Conservation (phyloP, 1,140 invertebrate genomes). For the Drosophila ananassae region DNA sequence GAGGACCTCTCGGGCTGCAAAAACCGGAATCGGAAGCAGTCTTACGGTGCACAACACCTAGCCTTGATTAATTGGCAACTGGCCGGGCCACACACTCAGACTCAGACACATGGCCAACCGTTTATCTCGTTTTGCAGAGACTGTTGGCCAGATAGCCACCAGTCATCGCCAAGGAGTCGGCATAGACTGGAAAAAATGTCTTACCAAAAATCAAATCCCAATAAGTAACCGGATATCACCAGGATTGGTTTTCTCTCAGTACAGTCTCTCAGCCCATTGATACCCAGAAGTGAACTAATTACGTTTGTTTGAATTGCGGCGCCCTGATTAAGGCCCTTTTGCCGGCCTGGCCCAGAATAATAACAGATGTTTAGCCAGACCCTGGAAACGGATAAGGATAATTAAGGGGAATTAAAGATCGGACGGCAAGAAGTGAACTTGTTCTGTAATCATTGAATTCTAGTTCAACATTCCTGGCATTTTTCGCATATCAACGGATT, state of each 20-base stretch:
- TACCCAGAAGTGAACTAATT: constrained; percentile 55
- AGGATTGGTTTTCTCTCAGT: not conserved
- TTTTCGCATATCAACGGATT: constrained; percentile 49
- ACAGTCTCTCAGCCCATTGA: not conserved
- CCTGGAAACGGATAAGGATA: constrained; percentile 61
- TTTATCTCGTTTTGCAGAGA: constrained; percentile 41
- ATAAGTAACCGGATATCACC: no score
- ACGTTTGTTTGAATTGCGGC: constrained; percentile 55
- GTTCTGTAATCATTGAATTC: constrained; percentile 11
- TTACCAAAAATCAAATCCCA: not conserved
- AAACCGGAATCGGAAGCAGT: constrained; percentile 47
- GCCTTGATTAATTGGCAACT: constrained; percentile 46
- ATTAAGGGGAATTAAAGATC: constrained; percentile 49
- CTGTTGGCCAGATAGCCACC: constrained; percentile 37
- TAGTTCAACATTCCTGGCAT: constrained; percentile 23
- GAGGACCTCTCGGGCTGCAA: constrained; percentile 5
- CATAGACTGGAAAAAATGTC: constrained; percentile 20
- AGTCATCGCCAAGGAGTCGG: constrained; percentile 24
- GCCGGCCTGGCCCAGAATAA: constrained; percentile 39
- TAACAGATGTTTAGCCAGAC: constrained; percentile 64
- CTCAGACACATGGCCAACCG: constrained; percentile 37
- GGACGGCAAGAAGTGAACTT: constrained; percentile 9
- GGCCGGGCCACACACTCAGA: constrained; percentile 38
- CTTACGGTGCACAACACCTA: constrained; percentile 30
- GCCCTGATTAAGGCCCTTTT: constrained; percentile 37